These are phyloP conservation scores for Prunella himalayana DNA, from an alignment of 2,113 vertebrate species.

Conservation along the genomic window DNA sequence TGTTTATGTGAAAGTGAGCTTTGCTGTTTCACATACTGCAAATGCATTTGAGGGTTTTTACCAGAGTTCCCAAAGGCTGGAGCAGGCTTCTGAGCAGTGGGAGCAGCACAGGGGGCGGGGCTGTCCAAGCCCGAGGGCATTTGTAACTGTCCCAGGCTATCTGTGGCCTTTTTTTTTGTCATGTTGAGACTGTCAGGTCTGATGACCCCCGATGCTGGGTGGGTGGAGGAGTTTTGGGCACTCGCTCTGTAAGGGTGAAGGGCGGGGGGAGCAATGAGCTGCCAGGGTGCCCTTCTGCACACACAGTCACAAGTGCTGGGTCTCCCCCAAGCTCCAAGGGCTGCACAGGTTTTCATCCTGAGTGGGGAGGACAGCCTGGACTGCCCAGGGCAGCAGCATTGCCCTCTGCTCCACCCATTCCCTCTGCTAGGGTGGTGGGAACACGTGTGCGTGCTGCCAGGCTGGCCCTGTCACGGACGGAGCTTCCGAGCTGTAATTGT, in stretches of 20 bases:
- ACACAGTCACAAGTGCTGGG: background rate
- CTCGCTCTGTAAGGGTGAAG: background rate
- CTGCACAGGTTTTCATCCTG: background rate
- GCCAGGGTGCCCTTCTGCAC: background rate
- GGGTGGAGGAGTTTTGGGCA: background rate
- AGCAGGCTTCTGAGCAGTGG: background rate
- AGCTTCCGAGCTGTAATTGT: background rate
- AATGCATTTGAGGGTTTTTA: background rate
- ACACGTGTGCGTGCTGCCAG: rapidly evolving
- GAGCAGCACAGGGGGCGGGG: rapidly evolving
- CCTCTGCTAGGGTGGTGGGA: background rate
- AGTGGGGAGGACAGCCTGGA: background rate
- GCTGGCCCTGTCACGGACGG: rapidly evolving
- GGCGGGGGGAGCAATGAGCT: background rate
- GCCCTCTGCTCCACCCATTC: background rate
- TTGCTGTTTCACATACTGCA: background rate
- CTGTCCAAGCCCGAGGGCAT: too few relatives aligned
- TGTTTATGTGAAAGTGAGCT: background rate
- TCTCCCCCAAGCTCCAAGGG: background rate
- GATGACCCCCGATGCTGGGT: rapidly evolving
- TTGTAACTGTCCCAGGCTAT: background rate
- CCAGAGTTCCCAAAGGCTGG: rapidly evolving
- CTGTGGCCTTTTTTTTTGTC: background rate
- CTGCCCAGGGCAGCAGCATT: background rate
- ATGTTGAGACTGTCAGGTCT: background rate